Evolutionary conservation across 2,888 invertebrate species (phyloP).

Genomic region (Drosophila antonietae): DNA sequence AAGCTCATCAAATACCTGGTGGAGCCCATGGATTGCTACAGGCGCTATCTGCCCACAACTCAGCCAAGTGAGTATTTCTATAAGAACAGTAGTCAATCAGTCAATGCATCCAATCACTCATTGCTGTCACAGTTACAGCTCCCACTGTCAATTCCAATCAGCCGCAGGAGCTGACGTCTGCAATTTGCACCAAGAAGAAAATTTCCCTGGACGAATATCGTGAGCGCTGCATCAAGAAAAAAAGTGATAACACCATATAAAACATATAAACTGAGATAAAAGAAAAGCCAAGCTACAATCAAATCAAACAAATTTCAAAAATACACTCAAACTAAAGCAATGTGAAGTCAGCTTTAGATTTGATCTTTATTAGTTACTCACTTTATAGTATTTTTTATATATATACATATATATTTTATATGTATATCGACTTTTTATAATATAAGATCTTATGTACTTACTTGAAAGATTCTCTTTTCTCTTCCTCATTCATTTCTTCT

Average conservation of each 20-base stretch:
- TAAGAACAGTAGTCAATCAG: not conserved
- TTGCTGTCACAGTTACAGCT: not conserved
- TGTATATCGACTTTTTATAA: too few species aligned
- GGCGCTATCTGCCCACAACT: conserved; percentile 18
- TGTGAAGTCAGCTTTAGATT: too few species aligned
- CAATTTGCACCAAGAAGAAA: conserved; percentile 19
- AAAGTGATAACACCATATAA: not conserved
- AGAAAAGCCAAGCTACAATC: not conserved
- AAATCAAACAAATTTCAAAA: too few species aligned
- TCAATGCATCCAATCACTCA: not conserved
- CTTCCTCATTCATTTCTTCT: too few species aligned
- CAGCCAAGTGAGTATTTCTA: not conserved
- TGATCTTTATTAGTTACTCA: too few species aligned
- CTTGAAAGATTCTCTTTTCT: too few species aligned
- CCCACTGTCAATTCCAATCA: not conserved
- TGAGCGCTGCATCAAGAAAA: conserved; percentile 14
- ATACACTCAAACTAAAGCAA: too few species aligned
- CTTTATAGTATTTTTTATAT: too few species aligned
- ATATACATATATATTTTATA: too few species aligned
- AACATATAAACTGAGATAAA: not conserved
- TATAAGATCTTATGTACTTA: too few species aligned
- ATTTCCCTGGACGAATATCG: conserved; percentile 46
- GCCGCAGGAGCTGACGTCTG: not conserved
- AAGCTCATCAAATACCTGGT: conserved; percentile 10
- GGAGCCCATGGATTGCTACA: conserved; percentile 40